Conservation (phyloP, 1,140 invertebrate genomes). For the Trinorchestia longiramus region DNA sequence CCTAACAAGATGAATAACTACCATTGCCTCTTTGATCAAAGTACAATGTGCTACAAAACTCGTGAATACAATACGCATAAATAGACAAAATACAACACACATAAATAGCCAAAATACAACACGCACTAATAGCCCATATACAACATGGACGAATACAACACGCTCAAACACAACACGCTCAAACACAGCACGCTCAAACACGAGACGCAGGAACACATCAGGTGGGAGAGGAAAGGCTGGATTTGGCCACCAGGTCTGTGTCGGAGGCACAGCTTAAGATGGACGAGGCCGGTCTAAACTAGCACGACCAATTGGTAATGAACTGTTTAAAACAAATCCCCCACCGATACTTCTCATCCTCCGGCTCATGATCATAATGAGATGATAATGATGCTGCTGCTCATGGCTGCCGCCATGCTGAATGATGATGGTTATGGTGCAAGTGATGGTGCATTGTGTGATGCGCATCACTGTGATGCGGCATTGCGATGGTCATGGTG, state of each 20-base stretch:
- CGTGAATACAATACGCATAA: too few relatives aligned
- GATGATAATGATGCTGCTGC: conserved; percentile 8
- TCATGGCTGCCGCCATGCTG: background rate
- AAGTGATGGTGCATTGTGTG: background rate
- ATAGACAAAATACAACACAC: too few relatives aligned
- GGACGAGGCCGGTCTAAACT: background rate
- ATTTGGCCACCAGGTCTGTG: background rate
- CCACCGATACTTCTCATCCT: background rate
- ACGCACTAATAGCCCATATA: too few relatives aligned
- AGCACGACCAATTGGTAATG: background rate
- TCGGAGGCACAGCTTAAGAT: background rate
- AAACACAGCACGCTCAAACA: too few relatives aligned
- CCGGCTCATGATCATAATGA: background rate
- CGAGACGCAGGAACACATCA: too few relatives aligned
- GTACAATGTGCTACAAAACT: too few relatives aligned
- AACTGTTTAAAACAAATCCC: background rate
- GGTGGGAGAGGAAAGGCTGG: background rate
- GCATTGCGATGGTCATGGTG: background rate
- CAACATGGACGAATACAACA: too few relatives aligned
- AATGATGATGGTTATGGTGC: background rate
- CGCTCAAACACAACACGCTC: too few relatives aligned
- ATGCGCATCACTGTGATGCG: background rate
- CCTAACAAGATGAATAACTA: too few relatives aligned
- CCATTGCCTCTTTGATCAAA: too few relatives aligned
- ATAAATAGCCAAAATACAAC: too few relatives aligned